These are phyloP conservation scores for Anguilla megastoma DNA, from an alignment of 2,797 vertebrate species.

Conservation along the genomic window DNA sequence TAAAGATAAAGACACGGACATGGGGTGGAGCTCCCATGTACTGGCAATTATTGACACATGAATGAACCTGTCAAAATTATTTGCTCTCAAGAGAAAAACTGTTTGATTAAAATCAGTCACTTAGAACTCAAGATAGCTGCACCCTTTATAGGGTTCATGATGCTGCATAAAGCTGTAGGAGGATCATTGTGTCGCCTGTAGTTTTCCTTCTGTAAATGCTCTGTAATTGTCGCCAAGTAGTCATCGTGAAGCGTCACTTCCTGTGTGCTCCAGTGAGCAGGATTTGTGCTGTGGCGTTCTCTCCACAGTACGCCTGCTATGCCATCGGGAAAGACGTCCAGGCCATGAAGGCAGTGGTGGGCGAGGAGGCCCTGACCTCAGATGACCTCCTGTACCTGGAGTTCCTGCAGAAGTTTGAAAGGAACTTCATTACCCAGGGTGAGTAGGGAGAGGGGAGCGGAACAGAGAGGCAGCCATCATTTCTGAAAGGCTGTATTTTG, in stretches of 20 bases:
- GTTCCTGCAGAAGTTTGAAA: constrained; percentile 83
- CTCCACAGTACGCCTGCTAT: constrained; percentile 81
- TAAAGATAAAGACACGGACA: not conserved
- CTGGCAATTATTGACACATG: not conserved
- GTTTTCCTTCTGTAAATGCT: not conserved
- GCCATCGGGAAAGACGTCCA: constrained; percentile 88
- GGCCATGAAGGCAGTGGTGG: constrained; percentile 88
- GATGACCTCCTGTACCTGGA: constrained; percentile 83
- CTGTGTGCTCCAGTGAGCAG: not conserved
- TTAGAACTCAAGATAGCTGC: not conserved
- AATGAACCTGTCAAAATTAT: not conserved
- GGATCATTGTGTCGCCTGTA: not conserved
- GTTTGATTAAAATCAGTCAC: not conserved
- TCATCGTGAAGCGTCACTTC: not conserved
- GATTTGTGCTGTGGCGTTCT: not conserved
- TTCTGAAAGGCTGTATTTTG: not conserved
- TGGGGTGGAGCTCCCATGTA: not conserved
- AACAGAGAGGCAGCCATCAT: not conserved
- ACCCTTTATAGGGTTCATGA: not conserved
- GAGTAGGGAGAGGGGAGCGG: not conserved
- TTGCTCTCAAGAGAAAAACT: not conserved
- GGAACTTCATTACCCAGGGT: constrained; percentile 71
- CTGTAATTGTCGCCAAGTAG: not conserved
- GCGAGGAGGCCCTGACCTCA: constrained; percentile 83
- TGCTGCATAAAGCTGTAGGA: not conserved